Base-by-base conservation (phyloP, 2,888 invertebrate species). In the Lasius fuliginosus region DNA sequence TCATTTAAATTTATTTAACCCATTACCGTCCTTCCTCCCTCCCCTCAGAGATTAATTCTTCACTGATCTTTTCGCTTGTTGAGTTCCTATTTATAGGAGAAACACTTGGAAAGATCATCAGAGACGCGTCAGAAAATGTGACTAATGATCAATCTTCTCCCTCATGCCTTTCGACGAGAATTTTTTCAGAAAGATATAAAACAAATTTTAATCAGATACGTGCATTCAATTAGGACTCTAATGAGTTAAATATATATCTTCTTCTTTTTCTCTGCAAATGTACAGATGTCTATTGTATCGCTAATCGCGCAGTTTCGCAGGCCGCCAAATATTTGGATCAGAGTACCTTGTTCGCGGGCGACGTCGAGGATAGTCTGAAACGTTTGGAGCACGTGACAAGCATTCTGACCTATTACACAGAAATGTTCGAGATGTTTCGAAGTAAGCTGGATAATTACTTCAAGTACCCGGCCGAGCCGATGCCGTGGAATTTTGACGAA, bases 301-400 rank as follows among this genome's bases (percentile, higher is more conserved):
- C 53, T 56, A 67, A 77, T 3, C 36, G 5, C 2, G n/a, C n/a
- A 53, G 3, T 76, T 60, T 90, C 33, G 1, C 91, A 96, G 95
- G 97, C 97, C 30, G 96, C 96, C 0, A 96, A 96, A 88, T 97
- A 97, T 89, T 95, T 98, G 82, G 98, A 98, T 93, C 98, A 98
- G 0, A 95, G 96, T 23, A 96, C 97, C 1, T 96, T 99, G 88
- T 98, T 99, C 94, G 98, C 98, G 95, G 98, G 98, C 0, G 99
- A 99, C 87, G 96, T 97, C 0, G 97, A 98, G 87, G 98, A 98
- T 90, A 97, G 97, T 65, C 95, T 96, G 18, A 92, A 96, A 6
- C 97, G 97, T 93, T 95, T 98, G 3, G 95, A 94, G 23, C 95
- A 95, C 46, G 96, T 95, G 3, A 93, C 96, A 30, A 90, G 90